Base-by-base conservation (phyloP, 2,888 invertebrate genomes). In the Polydrusus tereticollis region DNA sequence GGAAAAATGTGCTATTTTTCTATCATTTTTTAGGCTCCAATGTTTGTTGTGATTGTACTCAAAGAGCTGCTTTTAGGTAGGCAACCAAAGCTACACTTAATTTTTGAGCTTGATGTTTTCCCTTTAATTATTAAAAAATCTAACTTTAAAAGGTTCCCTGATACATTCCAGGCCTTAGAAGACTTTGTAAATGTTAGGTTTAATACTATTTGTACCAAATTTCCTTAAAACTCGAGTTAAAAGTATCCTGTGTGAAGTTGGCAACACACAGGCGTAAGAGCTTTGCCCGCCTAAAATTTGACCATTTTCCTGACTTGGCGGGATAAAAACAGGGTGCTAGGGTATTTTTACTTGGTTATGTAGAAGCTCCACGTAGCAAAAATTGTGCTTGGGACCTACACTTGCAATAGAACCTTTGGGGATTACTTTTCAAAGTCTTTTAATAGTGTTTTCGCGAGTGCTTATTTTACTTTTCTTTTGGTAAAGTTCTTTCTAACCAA, bases 341-440 rank as follows among this genome's bases (percentile, higher is more conserved):
- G 77, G 76, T 74, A 76, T 76, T 78, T 77, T 75, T 76, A 77
- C 74, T 78, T 78, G 78, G 78, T 78, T 78, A 78, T 77, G 76
- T 77, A 75, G 73, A 75, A 76, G 74, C 72, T 77, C 77, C 77
- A 79, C 79, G 78, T 79, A 78, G 78, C 74, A 77, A 75, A 78
- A 71, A 67, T 74, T 73, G 55, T 63, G 71, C 69, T 47, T 52
- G 57, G 55, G 36, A 59, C 55, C 18, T 73, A 52, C 71, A 70
- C 45, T 57, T 36, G 16, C 45, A 66, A 21, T n/a, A 21, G 12
- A 69, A 69, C 38, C 36, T 58, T 57, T 38, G 38, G 26, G 20
- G 43, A 66, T 63, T 60, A 26, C 23, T 69, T 66, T 65, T 43
- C 16, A 16, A 1, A 23, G 26, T 14, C 14, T 52, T 21, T 50